phyloP scores from a whole-genome alignment of 2,113 vertebrate species.

The Procapra przewalskii region DNA sequence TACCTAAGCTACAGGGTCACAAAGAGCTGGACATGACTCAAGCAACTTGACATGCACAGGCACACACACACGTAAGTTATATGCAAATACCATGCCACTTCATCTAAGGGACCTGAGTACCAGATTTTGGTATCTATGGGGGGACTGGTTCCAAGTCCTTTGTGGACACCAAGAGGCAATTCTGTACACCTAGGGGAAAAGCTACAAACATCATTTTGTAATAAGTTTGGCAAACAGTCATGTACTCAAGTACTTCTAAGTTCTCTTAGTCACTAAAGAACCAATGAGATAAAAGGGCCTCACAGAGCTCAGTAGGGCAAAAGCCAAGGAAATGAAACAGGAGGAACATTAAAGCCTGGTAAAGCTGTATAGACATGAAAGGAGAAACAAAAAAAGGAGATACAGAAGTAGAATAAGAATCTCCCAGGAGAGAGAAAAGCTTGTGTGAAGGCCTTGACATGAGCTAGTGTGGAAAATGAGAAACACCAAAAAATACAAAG shows the following conservation, averaged over 20 bases:
- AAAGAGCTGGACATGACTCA: background rate
- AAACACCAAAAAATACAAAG: background rate
- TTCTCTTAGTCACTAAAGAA: background rate
- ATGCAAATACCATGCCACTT: background rate
- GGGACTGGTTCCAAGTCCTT: background rate
- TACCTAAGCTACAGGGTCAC: fast-evolving
- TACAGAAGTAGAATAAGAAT: background rate
- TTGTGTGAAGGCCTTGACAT: background rate
- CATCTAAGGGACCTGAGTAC: background rate
- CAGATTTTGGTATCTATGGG: background rate
- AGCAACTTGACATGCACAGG: background rate
- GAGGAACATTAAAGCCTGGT: background rate
- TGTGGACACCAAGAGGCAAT: background rate
- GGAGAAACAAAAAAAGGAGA: background rate
- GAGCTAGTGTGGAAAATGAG: background rate
- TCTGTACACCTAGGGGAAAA: background rate
- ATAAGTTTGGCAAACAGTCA: background rate
- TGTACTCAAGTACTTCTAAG: background rate
- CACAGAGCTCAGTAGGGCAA: background rate
- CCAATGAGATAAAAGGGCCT: background rate
- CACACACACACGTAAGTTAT: fast-evolving
- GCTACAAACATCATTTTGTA: background rate
- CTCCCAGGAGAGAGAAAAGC: background rate
- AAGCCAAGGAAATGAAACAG: background rate
- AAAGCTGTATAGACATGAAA: background rate